Base-by-base conservation (phyloP, 2,113 vertebrate species). In the Onychostoma macrolepis region DNA sequence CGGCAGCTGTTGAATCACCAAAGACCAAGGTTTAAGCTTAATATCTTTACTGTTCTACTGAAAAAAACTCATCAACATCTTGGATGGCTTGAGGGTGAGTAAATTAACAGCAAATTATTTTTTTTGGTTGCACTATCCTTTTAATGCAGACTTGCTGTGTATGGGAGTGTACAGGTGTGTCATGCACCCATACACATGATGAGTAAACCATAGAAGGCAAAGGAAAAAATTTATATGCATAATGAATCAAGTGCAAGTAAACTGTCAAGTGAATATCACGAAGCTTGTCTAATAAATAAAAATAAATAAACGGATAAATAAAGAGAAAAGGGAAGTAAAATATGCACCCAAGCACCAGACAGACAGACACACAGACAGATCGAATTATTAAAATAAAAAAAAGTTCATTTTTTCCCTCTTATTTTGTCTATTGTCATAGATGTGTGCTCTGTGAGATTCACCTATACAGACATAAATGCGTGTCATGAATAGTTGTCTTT, bases 401-500 rank as follows among this genome's bases (percentile, higher is more conserved):
- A 38, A 43, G 36, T 43, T 10, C 6, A 43, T 43, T 43, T 43
- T 43, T 43, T 11, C 10, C 41, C 26, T 36, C 3, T 26, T 28
- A 28, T 17, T 67, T 67, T 17, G 28, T 33, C 28, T 8, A 48
- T 15, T 48, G 13, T 48, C 65, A 67, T 6, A 69, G 65, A 69
- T 69, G 26, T 65, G 4, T 30, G n/a, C 63, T 28, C 63, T 4
- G 26, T 53, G 2, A 77, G 13, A 77, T 48, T 28, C 7, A 15
- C 12, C 19, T 6, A 79, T 28, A 56, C 13, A 24, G 50, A 33
- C 2, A 17, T 10, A 56, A 56, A 56, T 30, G 28, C 2, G 17
- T 28, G 2, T 26, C 26, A 65, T 85, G 87, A 81, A 82, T 88
- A 38, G 69, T 76, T 56, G 30, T 72, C 56, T 86, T 80, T 79